Percentiles rank a stretch among this genome's conserved stretches.
These are phyloP conservation scores for Cynocephalus volans DNA, from an alignment of 2,113 vertebrate species.

Conservation along the genomic window DNA sequence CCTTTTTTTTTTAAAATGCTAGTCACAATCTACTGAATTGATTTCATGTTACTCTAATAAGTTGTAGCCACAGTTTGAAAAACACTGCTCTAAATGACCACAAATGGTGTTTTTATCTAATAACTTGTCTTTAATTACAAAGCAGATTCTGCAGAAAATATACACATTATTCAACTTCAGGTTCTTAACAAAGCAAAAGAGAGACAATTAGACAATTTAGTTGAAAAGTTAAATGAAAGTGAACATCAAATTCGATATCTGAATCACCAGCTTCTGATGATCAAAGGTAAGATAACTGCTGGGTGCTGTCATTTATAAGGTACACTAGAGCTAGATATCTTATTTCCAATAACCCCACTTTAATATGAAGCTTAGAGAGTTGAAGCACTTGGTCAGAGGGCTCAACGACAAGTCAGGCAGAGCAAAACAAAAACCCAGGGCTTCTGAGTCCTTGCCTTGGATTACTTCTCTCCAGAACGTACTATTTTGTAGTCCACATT, in stretches of 20 bases:
- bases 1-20: neutral
- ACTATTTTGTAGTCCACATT: neutral
- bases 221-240: constrained; percentile 94
- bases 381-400: neutral
- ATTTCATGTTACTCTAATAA: neutral
- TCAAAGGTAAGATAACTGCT: constrained; percentile 91
- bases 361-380: neutral
- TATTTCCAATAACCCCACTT: neutral
- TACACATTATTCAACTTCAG: constrained; percentile 94
- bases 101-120: constrained; percentile 57
- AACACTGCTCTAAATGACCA: neutral
- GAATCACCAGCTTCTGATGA: constrained; percentile 96
- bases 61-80: constrained; percentile 14
- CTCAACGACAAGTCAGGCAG: neutral
- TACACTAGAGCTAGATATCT: neutral
- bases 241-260: constrained; percentile 94
- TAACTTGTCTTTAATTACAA: constrained; percentile 78
- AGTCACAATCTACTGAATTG: neutral
- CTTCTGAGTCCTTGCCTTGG: neutral
- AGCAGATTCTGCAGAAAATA: constrained; percentile 92
- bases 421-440: neutral
- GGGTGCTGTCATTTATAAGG: neutral
- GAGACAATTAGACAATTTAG: constrained; percentile 94
- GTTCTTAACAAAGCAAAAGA: constrained; percentile 96
- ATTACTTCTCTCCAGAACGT: neutral